Evolutionary conservation across 2,797 vertebrate species (phyloP), one percentile per base, ranked within the genome.

Genomic region (Corythornis leucogaster): DNA sequence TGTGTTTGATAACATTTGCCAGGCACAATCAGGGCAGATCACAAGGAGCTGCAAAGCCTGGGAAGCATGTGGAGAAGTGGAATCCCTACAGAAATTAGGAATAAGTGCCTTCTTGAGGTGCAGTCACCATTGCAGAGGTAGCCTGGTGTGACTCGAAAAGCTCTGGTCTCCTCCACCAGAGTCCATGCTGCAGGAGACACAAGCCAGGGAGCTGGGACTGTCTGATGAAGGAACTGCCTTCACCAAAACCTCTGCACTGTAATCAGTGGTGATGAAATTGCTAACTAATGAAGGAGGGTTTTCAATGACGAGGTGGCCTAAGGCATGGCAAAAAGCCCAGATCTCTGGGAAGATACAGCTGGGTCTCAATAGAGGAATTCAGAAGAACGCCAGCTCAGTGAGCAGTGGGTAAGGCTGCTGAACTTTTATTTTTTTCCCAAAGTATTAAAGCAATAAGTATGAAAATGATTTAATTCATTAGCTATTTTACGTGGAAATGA

Each of bases 221-320:
- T 25, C 11, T 46, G 51, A 51, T 43, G 46, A 68, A 80, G 38
- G 48, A 80, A 82, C 35, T 77, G 10, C 43, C 67, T 76, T 87
- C 64, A 85, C 50, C 35, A 79, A 63, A 82, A 48, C 5, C 33
- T 89, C 77, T 71, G 58, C 75, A 40, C 73, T 89, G 73, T 75
- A 80, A 91, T 83, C 40, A 78, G 21, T 83, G 73, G 59, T 28
- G 43, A 73, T 83, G 69, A 94, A 92, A 94, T 30, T 33, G 43
- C 63, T 83, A 63, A 43, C 18, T 85, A 77, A 89, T 22, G 43
- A 85, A 80, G 55, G n/a, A 64, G 24, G 31, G 62, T 73, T 92
- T 87, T 64, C 31, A 86, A 76, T 79, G 31, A 76, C 24, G 30
- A 78, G 58, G 31, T n/a, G 31, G 51, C 54, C 62, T 62, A 63